Conservation (phyloP, 2,888 invertebrate species). For the Scaptomyza parva region DNA sequence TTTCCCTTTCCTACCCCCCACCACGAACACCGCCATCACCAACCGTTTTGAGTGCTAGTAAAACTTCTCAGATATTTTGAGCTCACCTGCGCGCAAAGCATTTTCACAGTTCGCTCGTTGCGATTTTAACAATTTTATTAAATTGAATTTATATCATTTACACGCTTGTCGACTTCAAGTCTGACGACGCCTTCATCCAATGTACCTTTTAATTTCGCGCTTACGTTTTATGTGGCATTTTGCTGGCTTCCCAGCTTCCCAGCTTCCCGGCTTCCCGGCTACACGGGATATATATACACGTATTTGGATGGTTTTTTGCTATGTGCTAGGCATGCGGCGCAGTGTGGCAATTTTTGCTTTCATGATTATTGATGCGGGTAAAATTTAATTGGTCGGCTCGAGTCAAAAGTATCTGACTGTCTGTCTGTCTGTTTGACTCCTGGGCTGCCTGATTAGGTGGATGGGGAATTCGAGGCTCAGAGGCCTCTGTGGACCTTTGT, state of each 20-base stretch:
- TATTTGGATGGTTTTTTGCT: conserved; percentile 22
- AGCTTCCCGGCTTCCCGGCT: conserved; percentile 38
- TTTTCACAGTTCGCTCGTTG: conserved; percentile 78
- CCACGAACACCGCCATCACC: not conserved
- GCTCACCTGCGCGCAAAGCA: conserved; percentile 80
- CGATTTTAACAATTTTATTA: conserved; percentile 84
- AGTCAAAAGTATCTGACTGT: conserved; percentile 45
- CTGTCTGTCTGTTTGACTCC: conserved; percentile 2
- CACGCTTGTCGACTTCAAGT: conserved; percentile 81
- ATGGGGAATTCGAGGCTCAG: not conserved
- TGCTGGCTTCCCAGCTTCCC: conserved; percentile 37
- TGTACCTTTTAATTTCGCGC: conserved; percentile 72
- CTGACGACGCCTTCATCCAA: conserved; percentile 41
- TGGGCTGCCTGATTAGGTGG: not conserved
- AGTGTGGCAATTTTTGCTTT: conserved; percentile 79
- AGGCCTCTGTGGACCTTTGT: conserved; percentile 16
- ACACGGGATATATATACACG: conserved; percentile 37
- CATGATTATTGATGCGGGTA: conserved; percentile 82
- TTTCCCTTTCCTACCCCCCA: conserved; percentile 7
- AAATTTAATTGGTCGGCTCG: conserved; percentile 81
- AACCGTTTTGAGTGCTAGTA: conserved; percentile 32
- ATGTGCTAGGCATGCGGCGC: conserved; percentile 39
- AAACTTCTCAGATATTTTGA: conserved; percentile 73
- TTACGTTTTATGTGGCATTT: conserved; percentile 78
- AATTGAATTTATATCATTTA: conserved; percentile 84